These are phyloP conservation scores for Margarornis squamiger DNA, from an alignment of 2,797 vertebrate genomes.

Conservation along the genomic window DNA sequence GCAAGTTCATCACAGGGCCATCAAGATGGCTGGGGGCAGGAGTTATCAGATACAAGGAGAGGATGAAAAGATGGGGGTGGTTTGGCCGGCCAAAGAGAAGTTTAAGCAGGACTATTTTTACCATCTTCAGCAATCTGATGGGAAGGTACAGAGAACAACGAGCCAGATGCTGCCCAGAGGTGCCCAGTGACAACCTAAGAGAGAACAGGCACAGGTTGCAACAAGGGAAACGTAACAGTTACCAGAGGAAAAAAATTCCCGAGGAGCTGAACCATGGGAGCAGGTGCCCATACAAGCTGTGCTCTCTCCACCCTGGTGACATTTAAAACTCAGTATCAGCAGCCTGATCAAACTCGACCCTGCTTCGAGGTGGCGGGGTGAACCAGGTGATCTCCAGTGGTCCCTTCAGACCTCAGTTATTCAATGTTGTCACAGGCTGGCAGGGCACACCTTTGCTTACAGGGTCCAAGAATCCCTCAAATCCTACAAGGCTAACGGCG, in stretches of 20 bases:
- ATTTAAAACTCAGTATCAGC: not conserved
- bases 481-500: not conserved
- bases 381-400: not conserved
- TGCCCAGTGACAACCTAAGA: not conserved
- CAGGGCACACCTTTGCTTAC: not conserved
- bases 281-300: not conserved
- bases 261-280: not conserved
- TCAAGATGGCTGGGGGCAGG: rapidly evolving
- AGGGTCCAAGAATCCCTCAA: rapidly evolving
- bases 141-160: not conserved
- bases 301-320: not conserved
- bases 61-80: rapidly evolving
- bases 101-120: not conserved
- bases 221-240: not conserved
- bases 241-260: rapidly evolving
- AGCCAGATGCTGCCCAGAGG: not conserved
- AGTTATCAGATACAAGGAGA: not conserved
- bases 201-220: not conserved
- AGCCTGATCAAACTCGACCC: not conserved
- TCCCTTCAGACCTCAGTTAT: not conserved
- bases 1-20: not conserved
- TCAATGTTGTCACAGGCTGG: not conserved
- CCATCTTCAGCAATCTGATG: not conserved
- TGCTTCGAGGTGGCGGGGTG: not conserved
- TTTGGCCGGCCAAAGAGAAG: not conserved